Evolutionary conservation across 2,113 vertebrate species (phyloP), one percentile per base, ranked within the genome.

Genomic region (Atherinomorus stipes): DNA sequence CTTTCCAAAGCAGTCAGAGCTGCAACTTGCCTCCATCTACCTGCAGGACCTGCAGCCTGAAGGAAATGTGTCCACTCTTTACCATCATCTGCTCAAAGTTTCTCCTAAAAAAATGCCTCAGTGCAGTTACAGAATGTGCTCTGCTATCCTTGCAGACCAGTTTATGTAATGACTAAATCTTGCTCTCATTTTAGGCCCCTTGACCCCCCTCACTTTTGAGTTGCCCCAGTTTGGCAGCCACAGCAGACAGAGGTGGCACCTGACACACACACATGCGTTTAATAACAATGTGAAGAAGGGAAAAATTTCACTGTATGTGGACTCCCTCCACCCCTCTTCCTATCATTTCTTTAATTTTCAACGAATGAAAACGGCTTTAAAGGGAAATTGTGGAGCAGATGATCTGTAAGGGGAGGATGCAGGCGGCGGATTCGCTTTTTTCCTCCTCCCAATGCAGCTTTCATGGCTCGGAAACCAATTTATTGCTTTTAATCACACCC

Each of bases 401-500:
- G 13, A 52, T 60, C 22, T 19, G 28, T 15, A 47, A 16, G 16
- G 45, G 34, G 10, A 37, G 44, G 56, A 13, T 38, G 68, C 44
- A 61, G 25, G 50, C 31, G 45, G 45, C 19, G 50, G 37, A 64
- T 70, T 72, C 4, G 19, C 7, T 34, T 34, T 9, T 7, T 34
- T 34, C 7, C 31, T 34, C 31, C 19, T 38, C 11, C 13, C 16
- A 37, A 38, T 31, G 58, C 69, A 65, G 53, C 51, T 40, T 53
- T 53, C 37, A n/a, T 44, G 56, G 57, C 38, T 82, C 50, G 45
- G 45, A 61, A 76, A 64, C 65, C 68, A 81, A 68, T 81, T 76
- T 60, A 60, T 54, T 60, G 74, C 63, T 66, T 71, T 65, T 52
- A 69, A 78, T 75, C 81, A 63, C 69, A 75, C 25, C 78, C 81